Base-by-base conservation (phyloP, 2,888 invertebrate genomes). In the Ceramica pisi region DNA sequence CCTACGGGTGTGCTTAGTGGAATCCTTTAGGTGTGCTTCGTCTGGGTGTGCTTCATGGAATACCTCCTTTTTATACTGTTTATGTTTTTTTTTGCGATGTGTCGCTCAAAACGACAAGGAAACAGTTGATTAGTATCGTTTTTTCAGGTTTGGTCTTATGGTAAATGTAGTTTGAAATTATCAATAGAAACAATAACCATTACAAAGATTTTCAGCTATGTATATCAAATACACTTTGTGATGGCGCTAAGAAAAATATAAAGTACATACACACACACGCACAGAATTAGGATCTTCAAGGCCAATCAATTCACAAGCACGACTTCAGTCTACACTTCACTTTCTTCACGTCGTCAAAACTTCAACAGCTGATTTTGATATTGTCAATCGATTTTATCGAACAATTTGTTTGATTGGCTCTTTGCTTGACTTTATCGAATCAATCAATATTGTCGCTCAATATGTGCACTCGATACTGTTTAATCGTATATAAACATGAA, bases 371-470 rank as follows among this genome's bases (percentile, higher is more conserved):
- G 56, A 44, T 72, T 76, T 50, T 14, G n/a, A 57, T 31, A 21
- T 31, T 55, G 23, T 35, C 26, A 46, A 57, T 69, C 21, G 50
- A 77, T 77, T 44, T 41, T 77, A 72, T 72, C 72, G 14, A 26
- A 44, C 14, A 23, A 48, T 68, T 44, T 63, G 66, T 63, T 38
- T 67, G 50, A 51, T 67, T 38, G 31, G 19, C 2, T 19, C 5
- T 12, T 75, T 71, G 12, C 16, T 50, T 62, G 46, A 66, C 44
- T 57, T 57, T 78, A 57, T 57, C 50, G n/a, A 26, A 51, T 57
- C 44, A 4, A 51, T 73, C 50, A 57, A 14, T 50, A 23, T 21
- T 72, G 44, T 14, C 56, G 10, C 19, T 77, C 26, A 57, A 50
- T 70, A 21, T 50, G 19, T 21, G 19, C 68, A 56, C 68, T 67